phyloP scores from a whole-genome alignment of 1,140 invertebrate species.

The Solenopsis fugax region DNA sequence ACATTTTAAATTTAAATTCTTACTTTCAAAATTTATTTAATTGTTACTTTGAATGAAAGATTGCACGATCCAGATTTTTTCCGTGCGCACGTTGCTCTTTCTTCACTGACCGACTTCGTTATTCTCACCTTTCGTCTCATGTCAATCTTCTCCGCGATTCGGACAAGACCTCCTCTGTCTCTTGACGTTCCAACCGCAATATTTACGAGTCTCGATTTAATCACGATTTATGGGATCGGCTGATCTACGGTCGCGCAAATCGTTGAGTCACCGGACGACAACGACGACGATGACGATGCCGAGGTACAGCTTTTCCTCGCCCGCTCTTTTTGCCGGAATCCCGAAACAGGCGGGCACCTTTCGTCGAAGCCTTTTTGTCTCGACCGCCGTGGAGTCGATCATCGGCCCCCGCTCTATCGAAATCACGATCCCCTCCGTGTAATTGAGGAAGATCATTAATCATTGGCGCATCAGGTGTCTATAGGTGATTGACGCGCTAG shows the following conservation, averaged over 20 bases:
- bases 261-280: slow-evolving; percentile 61
- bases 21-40: not conserved
- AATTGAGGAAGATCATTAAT: slow-evolving; percentile 60
- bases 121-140: slow-evolving; percentile 7
- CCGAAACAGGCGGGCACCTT: slow-evolving; percentile 41
- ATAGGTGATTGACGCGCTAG: slow-evolving; percentile 50
- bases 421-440: slow-evolving; percentile 41
- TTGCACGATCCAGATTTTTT: not conserved
- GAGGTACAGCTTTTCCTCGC: slow-evolving; percentile 31
- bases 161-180: not conserved
- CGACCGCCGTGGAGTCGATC: slow-evolving; percentile 56
- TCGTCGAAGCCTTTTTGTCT: slow-evolving; percentile 62
- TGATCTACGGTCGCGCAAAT: slow-evolving; percentile 64
- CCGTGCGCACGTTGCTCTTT: not conserved
- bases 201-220: slow-evolving; percentile 72
- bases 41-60: not conserved
- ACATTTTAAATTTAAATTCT: not conserved
- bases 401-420: slow-evolving; percentile 17
- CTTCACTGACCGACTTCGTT: not conserved
- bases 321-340: slow-evolving; percentile 44
- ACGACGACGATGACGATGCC: slow-evolving; percentile 46
- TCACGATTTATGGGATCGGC: slow-evolving; percentile 70
- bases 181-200: slow-evolving; percentile 31
- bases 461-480: slow-evolving; percentile 50
- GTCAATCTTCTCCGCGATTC: not conserved